Base-by-base conservation (phyloP, 1,140 invertebrate species). In the Zaprionus camerounensis region DNA sequence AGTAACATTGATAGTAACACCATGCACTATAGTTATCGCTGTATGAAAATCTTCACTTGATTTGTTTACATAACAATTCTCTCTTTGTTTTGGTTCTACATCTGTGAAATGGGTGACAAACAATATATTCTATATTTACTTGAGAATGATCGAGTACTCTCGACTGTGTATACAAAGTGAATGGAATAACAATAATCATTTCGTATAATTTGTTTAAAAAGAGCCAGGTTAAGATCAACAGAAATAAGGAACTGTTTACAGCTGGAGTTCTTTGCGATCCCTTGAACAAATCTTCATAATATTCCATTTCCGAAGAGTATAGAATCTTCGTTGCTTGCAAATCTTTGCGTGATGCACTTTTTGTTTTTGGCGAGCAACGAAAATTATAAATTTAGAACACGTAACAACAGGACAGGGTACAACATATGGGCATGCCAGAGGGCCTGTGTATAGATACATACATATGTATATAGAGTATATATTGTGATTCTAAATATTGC, bases 311-410 rank as follows among this genome's bases (percentile, higher is more conserved):
- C 3, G 1, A 3, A 44, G 41, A 46, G 41, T 46, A 46, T 46
- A 17, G n/a, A 17, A 46, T 9, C n/a, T 17, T 46, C 41, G 41
- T n/a, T 46, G n/a, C n/a, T 11, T 9, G n/a, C 41, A 17, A 46
- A 11, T 51, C 46, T 13, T 11, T 24, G 20, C 20, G 9, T 24
- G 11, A 51, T 51, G 46, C 46, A 51, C 46, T 51, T 51, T 69
- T 74, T 17, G 41, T 46, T 46, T 46, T 46, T 46, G 49, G 57
- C 71, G 58, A 70, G 58, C 57, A 34, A 20, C n/a, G 38, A 15
- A 46, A 31, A 34, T 44, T 41, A 62, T 76, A 76, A 62, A 67
- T 67, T 72, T 76, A 76, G 74, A 66, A 38, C 44, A 38, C 34
- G n/a, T 17, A 46, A 46, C 41, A 46, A 46, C 41, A 46, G 31